These are phyloP conservation scores for Acinonyx jubatus DNA, from an alignment of 2,113 vertebrate species.

Conservation along the genomic window DNA sequence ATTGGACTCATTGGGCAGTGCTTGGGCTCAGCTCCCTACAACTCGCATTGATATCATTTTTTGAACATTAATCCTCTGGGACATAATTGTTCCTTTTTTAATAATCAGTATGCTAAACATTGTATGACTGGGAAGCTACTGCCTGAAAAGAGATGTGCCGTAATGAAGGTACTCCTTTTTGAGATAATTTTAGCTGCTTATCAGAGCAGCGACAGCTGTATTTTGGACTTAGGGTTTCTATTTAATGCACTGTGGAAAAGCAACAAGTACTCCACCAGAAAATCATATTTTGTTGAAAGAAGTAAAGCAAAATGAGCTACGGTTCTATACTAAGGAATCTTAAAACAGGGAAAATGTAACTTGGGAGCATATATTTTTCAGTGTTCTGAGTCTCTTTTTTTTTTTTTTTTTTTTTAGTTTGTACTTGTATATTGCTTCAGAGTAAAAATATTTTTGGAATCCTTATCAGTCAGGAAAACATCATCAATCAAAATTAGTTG, in stretches of 20 bases:
- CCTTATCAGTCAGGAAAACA: conserved; percentile 56
- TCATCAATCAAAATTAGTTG: conserved; percentile 53
- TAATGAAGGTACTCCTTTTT: conserved; percentile 8
- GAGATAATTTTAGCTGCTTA: conserved; percentile 66
- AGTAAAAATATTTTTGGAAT: conserved; percentile 64
- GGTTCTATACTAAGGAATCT: background rate
- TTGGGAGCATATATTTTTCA: background rate
- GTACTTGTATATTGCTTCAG: conserved; percentile 6
- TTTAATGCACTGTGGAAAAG: conserved; percentile 49
- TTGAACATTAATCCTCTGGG: conserved; percentile 50
- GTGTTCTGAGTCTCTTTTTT: background rate
- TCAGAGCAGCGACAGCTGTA: conserved; percentile 61
- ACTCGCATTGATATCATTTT: background rate
- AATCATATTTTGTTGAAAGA: conserved; percentile 45
- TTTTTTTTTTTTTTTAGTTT: background rate
- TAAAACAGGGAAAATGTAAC: background rate
- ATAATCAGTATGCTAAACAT: background rate
- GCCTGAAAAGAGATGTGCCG: background rate
- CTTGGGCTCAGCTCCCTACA: background rate
- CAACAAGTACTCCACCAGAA: conserved; percentile 55
- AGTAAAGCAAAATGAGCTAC: conserved; percentile 26
- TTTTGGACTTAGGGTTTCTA: conserved; percentile 59
- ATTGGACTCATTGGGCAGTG: background rate
- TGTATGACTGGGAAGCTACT: background rate
- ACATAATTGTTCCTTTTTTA: conserved; percentile 48